Percentiles rank a stretch among this genome's conserved stretches.
phyloP scores from a whole-genome alignment of 1,140 invertebrate genomes.

The Musca vetustissima region DNA sequence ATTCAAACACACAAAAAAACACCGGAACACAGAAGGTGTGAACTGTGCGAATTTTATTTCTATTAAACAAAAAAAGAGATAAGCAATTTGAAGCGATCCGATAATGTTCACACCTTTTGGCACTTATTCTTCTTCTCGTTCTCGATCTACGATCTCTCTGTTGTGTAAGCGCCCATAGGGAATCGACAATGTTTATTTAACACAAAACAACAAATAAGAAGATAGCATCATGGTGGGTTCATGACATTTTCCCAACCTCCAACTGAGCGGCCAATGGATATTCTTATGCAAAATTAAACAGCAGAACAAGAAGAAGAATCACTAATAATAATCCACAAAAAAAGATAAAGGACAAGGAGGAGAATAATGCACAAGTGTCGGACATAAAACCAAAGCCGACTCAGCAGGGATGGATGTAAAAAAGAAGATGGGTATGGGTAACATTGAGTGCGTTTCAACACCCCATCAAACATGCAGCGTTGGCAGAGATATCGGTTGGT shows the following conservation, averaged over 20 bases:
- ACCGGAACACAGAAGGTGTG: too few species aligned
- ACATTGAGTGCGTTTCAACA: constrained; percentile 19
- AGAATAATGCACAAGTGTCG: neutral
- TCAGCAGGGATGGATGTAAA: constrained; percentile 1
- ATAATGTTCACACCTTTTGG: neutral
- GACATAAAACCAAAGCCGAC: constrained; percentile 1
- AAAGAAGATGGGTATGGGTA: too few species aligned
- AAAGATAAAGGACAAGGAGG: neutral
- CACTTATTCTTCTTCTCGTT: neutral
- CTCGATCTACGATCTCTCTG: too few species aligned
- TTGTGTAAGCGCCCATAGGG: too few species aligned
- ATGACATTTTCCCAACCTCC: constrained; percentile 10
- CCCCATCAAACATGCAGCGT: neutral
- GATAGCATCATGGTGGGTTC: too few species aligned
- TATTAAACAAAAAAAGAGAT: constrained; percentile 10
- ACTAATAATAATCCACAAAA: neutral
- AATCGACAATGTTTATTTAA: neutral
- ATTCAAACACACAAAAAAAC: too few species aligned
- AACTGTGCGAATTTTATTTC: constrained; percentile 16
- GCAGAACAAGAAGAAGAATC: too few species aligned
- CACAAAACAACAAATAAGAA: too few species aligned
- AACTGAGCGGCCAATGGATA: neutral
- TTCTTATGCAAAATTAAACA: neutral
- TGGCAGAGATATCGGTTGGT: too few species aligned
- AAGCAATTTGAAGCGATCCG: neutral